Evolutionary conservation across 2,888 invertebrate genomes (phyloP).

Genomic region (Trachelus tabidus): DNA sequence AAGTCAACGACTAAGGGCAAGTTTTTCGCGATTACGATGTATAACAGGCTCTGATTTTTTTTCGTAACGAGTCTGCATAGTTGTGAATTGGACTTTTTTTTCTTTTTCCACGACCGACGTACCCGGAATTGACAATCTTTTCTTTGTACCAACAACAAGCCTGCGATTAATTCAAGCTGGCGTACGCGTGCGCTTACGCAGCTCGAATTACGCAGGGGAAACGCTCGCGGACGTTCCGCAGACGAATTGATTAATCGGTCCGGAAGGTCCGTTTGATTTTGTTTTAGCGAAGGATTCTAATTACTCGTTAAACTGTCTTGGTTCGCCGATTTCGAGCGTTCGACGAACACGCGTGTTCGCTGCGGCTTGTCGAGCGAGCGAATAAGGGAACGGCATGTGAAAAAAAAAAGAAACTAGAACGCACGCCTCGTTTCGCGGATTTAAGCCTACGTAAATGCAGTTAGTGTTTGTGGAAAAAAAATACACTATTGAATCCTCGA

Average conservation of each 20-base stretch:
- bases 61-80: neutral
- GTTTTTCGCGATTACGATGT: neutral
- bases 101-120: neutral
- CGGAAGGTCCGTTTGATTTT: neutral
- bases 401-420: constrained; percentile 24
- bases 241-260: neutral
- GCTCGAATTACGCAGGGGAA: neutral
- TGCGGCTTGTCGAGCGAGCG: constrained; percentile 61
- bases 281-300: constrained; percentile 50
- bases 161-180: neutral
- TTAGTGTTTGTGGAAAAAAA: constrained; percentile 35
- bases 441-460: constrained; percentile 30
- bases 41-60: neutral
- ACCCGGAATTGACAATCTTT: neutral
- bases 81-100: neutral
- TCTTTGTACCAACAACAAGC: no score
- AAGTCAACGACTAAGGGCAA: neutral
- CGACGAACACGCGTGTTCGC: constrained; percentile 44
- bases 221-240: neutral
- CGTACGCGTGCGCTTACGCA: neutral
- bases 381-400: constrained; percentile 47
- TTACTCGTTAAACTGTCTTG: constrained; percentile 47
- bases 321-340: constrained; percentile 59
- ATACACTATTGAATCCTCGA: constrained; percentile 54
- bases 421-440: constrained; percentile 63